Conservation (phyloP, 2,797 vertebrate genomes). For the Urophycis tenuis region DNA sequence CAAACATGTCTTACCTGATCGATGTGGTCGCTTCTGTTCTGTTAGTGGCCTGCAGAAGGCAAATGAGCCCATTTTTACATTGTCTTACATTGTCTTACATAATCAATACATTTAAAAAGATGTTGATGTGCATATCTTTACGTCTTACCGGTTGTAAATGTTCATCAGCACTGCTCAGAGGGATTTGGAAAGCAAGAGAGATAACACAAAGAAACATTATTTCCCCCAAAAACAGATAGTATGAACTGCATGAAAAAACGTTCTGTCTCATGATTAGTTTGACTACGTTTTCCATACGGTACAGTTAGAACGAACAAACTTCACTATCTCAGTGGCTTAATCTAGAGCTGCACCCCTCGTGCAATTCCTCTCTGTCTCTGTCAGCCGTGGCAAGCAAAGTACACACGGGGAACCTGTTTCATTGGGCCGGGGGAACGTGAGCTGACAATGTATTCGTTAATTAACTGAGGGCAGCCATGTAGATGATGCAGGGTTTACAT, state of each 20-base stretch:
- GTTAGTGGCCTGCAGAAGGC: slow-evolving; percentile 60
- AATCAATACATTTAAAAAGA: not conserved
- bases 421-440: not conserved
- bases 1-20: slow-evolving; percentile 60
- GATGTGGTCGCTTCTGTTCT: slow-evolving; percentile 68
- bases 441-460: not conserved
- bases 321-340: not conserved
- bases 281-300: slow-evolving; percentile 39
- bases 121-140: not conserved
- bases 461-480: not conserved
- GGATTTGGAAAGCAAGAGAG: slow-evolving; percentile 3
- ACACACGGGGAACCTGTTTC: not conserved
- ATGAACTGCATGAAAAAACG: not conserved
- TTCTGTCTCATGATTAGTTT: slow-evolving; percentile 17
- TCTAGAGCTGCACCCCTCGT: not conserved
- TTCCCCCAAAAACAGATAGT: not conserved
- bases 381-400: too few relatives aligned
- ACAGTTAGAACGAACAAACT: slow-evolving; percentile 10
- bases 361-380: not conserved
- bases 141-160: slow-evolving; percentile 70
- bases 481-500: not conserved
- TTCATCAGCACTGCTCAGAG: slow-evolving; percentile 64
- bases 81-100: not conserved
- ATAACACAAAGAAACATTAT: slow-evolving; percentile 21
- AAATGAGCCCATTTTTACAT: slow-evolving; percentile 14